These are phyloP conservation scores for Perithous albicinctus DNA, from an alignment of 2,888 invertebrate genomes.

Conservation along the genomic window DNA sequence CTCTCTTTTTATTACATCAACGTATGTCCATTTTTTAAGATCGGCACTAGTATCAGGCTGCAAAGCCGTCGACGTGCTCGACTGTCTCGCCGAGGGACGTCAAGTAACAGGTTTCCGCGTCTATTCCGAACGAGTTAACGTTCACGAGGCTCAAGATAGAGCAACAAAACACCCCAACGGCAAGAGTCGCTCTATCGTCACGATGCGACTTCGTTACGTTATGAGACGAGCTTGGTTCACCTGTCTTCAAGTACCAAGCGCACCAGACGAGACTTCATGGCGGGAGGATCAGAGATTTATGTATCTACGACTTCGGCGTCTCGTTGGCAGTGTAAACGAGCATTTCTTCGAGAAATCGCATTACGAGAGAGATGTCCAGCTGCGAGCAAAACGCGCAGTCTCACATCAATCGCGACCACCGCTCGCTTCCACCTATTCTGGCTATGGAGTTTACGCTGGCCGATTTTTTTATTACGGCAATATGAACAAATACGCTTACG, in stretches of 20 bases:
- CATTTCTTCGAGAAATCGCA: conserved; percentile 77
- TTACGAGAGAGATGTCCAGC: conserved; percentile 75
- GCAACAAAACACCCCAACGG: conserved; percentile 5
- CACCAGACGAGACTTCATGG: conserved; percentile 79
- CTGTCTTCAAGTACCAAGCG: conserved; percentile 75
- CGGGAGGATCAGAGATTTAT: conserved; percentile 81
- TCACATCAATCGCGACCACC: conserved; percentile 68
- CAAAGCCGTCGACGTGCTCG: conserved; percentile 81
- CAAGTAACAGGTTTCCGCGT: conserved; percentile 76
- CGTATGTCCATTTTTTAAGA: conserved; percentile 66
- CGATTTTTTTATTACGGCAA: conserved; percentile 82
- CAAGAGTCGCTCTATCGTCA: conserved; percentile 70
- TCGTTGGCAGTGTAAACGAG: conserved; percentile 80
- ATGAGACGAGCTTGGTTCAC: conserved; percentile 82
- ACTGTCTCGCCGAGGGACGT: conserved; percentile 81
- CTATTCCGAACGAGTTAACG: conserved; percentile 65
- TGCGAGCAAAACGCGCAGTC: conserved; percentile 63
- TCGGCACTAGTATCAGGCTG: conserved; percentile 81
- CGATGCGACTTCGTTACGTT: conserved; percentile 80
- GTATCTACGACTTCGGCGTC: conserved; percentile 81
- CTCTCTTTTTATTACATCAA: not conserved
- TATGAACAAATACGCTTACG: conserved; percentile 82
- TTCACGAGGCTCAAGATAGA: conserved; percentile 1
- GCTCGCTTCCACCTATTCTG: conserved; percentile 80
- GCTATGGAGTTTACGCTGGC: conserved; percentile 82